These are phyloP conservation scores for Syngnathus typhle DNA, from an alignment of 2,113 vertebrate species.

Conservation along the genomic window DNA sequence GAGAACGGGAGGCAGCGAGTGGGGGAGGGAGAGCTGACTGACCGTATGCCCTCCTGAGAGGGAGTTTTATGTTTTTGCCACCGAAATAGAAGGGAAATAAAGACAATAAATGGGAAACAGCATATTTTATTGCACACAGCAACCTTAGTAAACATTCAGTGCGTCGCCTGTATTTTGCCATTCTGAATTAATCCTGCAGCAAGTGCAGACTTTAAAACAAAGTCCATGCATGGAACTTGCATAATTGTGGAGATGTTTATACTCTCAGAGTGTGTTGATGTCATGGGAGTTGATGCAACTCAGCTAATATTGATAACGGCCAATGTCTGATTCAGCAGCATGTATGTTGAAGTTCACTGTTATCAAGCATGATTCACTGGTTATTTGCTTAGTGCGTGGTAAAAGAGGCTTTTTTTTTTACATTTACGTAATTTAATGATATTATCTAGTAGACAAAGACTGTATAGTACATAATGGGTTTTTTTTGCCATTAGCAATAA, in stretches of 20 bases:
- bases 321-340: not conserved
- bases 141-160: not conserved
- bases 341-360: not conserved
- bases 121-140: not conserved
- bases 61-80: constrained; percentile 3
- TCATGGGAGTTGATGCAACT: not conserved
- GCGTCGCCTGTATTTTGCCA: not conserved
- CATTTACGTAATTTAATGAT: not conserved
- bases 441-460: not conserved
- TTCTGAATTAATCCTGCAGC: not conserved
- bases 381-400: not conserved
- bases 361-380: not conserved
- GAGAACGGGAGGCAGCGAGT: constrained; percentile 9
- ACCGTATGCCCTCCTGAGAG: constrained; percentile 7
- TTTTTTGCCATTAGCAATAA: not conserved
- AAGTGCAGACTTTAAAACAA: not conserved
- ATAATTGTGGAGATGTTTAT: not conserved
- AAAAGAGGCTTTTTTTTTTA: not conserved
- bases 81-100: not conserved
- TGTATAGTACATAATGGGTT: too few relatives aligned
- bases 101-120: not conserved
- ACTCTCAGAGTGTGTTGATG: not conserved
- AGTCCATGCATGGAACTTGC: not conserved
- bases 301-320: not conserved
- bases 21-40: not conserved